Evolutionary conservation across 1,140 invertebrate genomes (phyloP), one percentile per base, ranked within the genome.

Genomic region (Diabrotica virgifera): DNA sequence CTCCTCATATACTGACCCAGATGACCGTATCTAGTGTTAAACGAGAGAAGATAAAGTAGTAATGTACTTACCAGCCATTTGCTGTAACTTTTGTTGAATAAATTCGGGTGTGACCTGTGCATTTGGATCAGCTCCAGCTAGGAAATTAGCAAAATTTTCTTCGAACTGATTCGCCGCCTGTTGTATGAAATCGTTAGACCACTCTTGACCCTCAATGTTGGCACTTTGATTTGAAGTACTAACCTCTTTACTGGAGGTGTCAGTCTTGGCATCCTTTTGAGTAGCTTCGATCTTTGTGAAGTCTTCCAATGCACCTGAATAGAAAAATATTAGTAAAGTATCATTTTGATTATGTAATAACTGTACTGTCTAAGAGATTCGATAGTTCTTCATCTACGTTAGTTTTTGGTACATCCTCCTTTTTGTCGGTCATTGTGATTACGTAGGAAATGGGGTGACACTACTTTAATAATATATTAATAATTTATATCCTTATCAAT

Each of bases 141-240:
- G 72, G 24, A 86, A 79, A n/a, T 81, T 78, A 0, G 83, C 80
- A 78, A 87, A 85, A 65, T 85, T 86, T 67, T 79, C 82, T 73
- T 87, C 85, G 72, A 87, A 87, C 67, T 86, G 84, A 12, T 79
- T 76, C 0, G 85, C 84, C 0, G 85, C 85, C 72, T 86, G 82
- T 64, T 85, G 83, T 8, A 87, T 82, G 70, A 87, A 87, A 65
- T 87, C 86, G 56, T 86, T 83, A 35, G 81, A 82, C 86, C 86
- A 86, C 79, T 85, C 72, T 68, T 70, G 70, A 64, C 67, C 46
- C 53, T 64, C 62, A 37, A 68, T 68, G 24, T 12, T 6, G 12
- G 40, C 36, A 8, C 9, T 13, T 8, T 6, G 6, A 38, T 59
- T 52, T 60, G 57, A 65, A 6, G 59, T 60, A 53, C 46, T 53